Conservation (phyloP, 2,888 invertebrate genomes). For the Thymelicus sylvestris region DNA sequence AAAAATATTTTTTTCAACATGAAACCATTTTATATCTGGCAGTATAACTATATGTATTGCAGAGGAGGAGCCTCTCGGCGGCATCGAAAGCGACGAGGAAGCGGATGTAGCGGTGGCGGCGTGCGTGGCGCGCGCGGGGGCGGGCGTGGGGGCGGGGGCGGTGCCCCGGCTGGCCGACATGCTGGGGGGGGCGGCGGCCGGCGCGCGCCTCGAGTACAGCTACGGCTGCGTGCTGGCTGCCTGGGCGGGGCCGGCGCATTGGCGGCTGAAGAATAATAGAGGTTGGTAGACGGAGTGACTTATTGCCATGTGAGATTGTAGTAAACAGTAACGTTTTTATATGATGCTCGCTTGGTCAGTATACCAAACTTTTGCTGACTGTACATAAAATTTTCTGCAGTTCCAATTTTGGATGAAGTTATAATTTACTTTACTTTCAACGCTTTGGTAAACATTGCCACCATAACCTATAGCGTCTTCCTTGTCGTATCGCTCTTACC, state of each 20-base stretch:
- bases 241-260: conserved; percentile 94
- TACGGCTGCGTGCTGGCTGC: conserved; percentile 85
- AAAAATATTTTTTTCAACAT: too few relatives aligned
- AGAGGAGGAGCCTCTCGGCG: conserved; percentile 77
- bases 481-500: too few relatives aligned
- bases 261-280: conserved; percentile 87
- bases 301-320: too few relatives aligned
- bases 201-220: conserved; percentile 88
- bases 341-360: too few relatives aligned
- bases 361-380: too few relatives aligned
- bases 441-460: too few relatives aligned
- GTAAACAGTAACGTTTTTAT: too few relatives aligned
- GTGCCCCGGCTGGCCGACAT: conserved; percentile 79
- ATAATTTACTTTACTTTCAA: too few relatives aligned
- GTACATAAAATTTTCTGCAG: too few relatives aligned
- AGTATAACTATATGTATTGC: background rate
- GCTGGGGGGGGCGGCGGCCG: conserved; percentile 83
- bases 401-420: too few relatives aligned
- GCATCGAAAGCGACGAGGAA: conserved; percentile 75
- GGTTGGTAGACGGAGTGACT: conserved; percentile 44
- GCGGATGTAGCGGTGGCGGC: conserved; percentile 70
- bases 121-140: conserved; percentile 50
- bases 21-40: too few relatives aligned
- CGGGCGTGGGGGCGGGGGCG: conserved; percentile 38
- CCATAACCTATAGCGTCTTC: too few relatives aligned